Evolutionary conservation across 2,797 vertebrate species (phyloP).

Genomic region (Mormyrops boulengeri): DNA sequence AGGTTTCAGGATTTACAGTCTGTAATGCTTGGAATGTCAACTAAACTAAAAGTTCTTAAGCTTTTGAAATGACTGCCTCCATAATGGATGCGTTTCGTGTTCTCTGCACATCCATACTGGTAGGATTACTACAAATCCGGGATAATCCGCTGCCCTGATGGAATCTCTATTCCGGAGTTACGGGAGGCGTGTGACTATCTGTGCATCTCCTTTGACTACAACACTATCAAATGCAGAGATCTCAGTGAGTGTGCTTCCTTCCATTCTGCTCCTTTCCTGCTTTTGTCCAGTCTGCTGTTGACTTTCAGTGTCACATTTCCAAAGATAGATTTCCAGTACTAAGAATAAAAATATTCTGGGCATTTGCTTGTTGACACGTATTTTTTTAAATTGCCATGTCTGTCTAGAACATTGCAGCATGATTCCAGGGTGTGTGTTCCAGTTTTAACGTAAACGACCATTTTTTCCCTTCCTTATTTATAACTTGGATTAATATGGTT

Average conservation of each 20-base stretch:
- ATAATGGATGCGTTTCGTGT: slow-evolving; percentile 25
- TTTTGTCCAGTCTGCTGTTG: not conserved
- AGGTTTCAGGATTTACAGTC: not conserved
- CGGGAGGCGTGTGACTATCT: slow-evolving; percentile 99
- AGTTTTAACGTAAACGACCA: not conserved
- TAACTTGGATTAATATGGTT: not conserved
- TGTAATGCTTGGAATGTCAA: not conserved
- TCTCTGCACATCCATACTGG: slow-evolving; percentile 45
- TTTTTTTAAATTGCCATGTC: not conserved
- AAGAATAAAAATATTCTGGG: not conserved
- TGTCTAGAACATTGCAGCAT: not conserved
- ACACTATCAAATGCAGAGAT: slow-evolving; percentile 99
- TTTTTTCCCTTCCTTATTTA: not conserved
- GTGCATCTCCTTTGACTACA: slow-evolving; percentile 98
- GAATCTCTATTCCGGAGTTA: slow-evolving; percentile 96
- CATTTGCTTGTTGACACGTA: not conserved
- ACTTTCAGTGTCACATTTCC: not conserved
- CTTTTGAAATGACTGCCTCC: not conserved
- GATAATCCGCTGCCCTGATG: slow-evolving; percentile 96
- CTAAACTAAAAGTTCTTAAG: not conserved
- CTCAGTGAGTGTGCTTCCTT: slow-evolving; percentile 79
- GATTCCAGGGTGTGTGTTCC: not conserved
- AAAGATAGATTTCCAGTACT: not conserved
- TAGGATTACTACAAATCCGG: slow-evolving; percentile 99
- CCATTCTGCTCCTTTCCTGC: not conserved